These are phyloP conservation scores for Lepidostoma basale DNA, from an alignment of 1,140 invertebrate genomes.

Conservation along the genomic window DNA sequence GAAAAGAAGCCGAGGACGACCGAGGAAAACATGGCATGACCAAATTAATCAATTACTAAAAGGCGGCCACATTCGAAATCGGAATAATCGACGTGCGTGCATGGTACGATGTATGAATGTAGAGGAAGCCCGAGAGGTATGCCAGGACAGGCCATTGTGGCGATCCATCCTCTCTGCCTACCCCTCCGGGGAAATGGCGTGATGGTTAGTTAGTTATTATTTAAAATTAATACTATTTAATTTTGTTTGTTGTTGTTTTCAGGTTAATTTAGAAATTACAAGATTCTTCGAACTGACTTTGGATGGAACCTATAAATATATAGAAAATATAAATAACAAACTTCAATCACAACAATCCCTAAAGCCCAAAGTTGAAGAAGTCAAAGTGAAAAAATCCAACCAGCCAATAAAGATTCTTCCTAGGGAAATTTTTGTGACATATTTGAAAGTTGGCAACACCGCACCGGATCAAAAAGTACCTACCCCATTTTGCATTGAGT, in stretches of 20 bases:
- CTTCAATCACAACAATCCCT: neutral
- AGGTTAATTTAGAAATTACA: constrained; percentile 70
- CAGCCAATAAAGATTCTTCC: constrained; percentile 64
- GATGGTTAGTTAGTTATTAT: neutral
- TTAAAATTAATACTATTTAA: neutral
- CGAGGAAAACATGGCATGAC: too few species aligned
- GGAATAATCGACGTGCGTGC: too few species aligned
- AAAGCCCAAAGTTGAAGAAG: neutral
- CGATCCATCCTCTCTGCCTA: too few species aligned
- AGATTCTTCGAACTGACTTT: constrained; percentile 71
- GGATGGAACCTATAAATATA: constrained; percentile 67
- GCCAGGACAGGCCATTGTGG: too few species aligned
- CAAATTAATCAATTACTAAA: too few species aligned
- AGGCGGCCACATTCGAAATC: too few species aligned
- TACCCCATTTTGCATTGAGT: constrained; percentile 77
- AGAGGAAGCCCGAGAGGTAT: too few species aligned
- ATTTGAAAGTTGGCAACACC: constrained; percentile 72
- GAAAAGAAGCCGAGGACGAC: too few species aligned
- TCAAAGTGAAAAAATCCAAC: constrained; percentile 55
- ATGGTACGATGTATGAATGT: too few species aligned
- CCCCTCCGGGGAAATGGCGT: too few species aligned
- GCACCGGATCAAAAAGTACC: constrained; percentile 66
- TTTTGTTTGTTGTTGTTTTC: constrained; percentile 32
- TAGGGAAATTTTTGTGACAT: constrained; percentile 69
- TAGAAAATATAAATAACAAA: constrained; percentile 62